Evolutionary conservation across 2,113 vertebrate genomes (phyloP).

Genomic region (Gobio gobio): DNA sequence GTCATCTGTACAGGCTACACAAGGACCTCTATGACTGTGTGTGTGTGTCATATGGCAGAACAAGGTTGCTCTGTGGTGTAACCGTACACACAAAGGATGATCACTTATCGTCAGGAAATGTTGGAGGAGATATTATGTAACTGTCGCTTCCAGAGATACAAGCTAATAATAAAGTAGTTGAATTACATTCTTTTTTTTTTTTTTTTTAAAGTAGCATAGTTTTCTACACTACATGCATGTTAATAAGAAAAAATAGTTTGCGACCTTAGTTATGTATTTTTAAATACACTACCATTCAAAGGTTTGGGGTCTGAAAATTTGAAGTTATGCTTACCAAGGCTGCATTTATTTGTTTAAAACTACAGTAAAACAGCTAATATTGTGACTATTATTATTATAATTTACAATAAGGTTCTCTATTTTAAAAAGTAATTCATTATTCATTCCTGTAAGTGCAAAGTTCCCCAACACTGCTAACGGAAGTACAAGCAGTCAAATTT

Average conservation of each 20-base stretch:
- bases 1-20: conserved; percentile 30
- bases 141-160: background rate
- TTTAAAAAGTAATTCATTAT: too few species aligned
- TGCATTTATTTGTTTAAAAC: too few species aligned
- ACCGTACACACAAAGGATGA: background rate
- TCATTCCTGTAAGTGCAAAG: too few species aligned
- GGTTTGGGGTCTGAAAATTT: too few species aligned
- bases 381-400: too few species aligned
- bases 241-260: background rate
- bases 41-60: background rate
- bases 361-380: too few species aligned
- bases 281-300: too few species aligned
- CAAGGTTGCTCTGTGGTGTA: conserved; percentile 37
- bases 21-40: background rate
- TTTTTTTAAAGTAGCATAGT: background rate
- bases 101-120: background rate
- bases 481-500: background rate
- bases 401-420: too few species aligned
- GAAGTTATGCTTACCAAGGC: too few species aligned
- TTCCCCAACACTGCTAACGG: background rate
- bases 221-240: background rate
- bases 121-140: background rate
- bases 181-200: background rate
- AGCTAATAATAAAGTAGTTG: background rate
- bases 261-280: background rate